Evolutionary conservation across 2,888 invertebrate genomes (phyloP).

Genomic region (Hydrotaea cyrtoneurina): DNA sequence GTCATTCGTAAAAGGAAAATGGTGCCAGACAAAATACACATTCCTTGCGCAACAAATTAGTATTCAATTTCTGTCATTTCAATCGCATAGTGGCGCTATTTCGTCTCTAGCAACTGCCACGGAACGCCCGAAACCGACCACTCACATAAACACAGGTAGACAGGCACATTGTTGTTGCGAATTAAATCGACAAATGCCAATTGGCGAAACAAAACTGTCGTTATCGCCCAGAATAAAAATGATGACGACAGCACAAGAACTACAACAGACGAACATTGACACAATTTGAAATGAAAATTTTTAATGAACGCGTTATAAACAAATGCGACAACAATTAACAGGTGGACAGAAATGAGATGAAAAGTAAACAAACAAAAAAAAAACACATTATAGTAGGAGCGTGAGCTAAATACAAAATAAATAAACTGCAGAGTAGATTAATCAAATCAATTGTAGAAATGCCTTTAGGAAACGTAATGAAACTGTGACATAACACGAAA

Average conservation of each 20-base stretch:
- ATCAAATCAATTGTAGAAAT: too few relatives aligned
- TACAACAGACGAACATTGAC: constrained; percentile 37
- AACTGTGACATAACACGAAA: too few relatives aligned
- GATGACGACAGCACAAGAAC: constrained; percentile 30
- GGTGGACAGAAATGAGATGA: constrained; percentile 29
- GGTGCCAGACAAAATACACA: too few relatives aligned
- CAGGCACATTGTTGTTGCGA: background rate
- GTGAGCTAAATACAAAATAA: too few relatives aligned
- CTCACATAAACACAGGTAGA: background rate
- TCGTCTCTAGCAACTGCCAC: background rate
- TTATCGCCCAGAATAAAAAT: constrained; percentile 21
- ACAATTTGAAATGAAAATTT: constrained; percentile 21
- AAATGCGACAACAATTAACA: constrained; percentile 37
- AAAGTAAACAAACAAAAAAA: background rate
- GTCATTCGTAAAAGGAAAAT: too few relatives aligned
- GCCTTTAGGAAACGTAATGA: too few relatives aligned
- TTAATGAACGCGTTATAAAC: constrained; percentile 1
- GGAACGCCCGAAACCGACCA: background rate
- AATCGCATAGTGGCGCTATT: background rate
- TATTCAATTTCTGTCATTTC: constrained; percentile 2
- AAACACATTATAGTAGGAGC: too few relatives aligned
- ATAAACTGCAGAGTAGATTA: too few relatives aligned
- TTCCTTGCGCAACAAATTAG: background rate
- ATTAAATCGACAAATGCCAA: background rate
- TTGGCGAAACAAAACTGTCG: background rate